Evolutionary conservation across 2,797 vertebrate genomes (phyloP), one percentile per base, ranked within the genome.

Genomic region (Pseudomugil tenellus): DNA sequence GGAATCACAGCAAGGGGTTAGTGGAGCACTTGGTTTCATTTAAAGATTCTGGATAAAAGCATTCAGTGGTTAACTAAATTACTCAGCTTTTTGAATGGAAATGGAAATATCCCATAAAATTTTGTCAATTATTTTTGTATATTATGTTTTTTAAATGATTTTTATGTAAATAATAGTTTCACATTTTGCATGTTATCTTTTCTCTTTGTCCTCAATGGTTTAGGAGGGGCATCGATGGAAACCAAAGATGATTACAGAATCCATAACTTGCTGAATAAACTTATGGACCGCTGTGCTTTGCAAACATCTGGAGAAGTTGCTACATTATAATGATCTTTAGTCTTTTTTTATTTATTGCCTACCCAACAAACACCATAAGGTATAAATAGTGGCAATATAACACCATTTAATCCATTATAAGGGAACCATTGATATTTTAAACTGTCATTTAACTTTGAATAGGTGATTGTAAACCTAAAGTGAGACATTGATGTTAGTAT

Each of bases 1-100:
- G 4, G 19, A 16, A 48, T 72, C 54, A 49, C 54, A 32, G 32
- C 3, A 32, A 32, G 9, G 3, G 8, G 32, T 64, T 48, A 67
- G 37, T 59, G 34, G 31, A 23, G 35, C 21, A 66, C 73, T 49
- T 48, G 82, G 71, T 83, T 65, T 58, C 1, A 43, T 1, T n/a
- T 43, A 43, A 43, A n/a, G 19, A 43, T n/a, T 43, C 5, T 41
- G 39, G 39, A 41, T 41, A 41, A 17, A 19, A n/a, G 6, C 7
- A 19, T 43, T n/a, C 0, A 39, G 17, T 39, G 2, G 17, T 43
- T 43, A 9, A n/a, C 16, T 43, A 8, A 43, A 43, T 43, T 43
- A 8, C 6, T 6, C 39, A n/a, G 7, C 19, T 11, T n/a, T n/a
- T 43, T 43, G 2, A 48, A 12, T 48, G 43, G n/a, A 48, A 21